A percentile compares a stretch with the other conserved stretches of the same genome.
Evolutionary conservation across 2,797 vertebrate genomes (phyloP).

Genomic region (Sciurus vulgaris): DNA sequence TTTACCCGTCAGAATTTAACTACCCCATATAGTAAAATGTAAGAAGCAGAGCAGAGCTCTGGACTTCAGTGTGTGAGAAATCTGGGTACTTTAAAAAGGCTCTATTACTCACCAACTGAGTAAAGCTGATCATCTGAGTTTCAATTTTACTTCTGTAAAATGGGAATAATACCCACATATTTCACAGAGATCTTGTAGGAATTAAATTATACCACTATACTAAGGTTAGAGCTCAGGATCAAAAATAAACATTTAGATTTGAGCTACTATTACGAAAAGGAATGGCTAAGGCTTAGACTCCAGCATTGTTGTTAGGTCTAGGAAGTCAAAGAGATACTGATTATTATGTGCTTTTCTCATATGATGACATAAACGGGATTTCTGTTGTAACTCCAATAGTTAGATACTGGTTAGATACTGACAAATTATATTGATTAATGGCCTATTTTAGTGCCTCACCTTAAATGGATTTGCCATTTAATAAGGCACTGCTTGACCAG

Average conservation of each 20-base stretch:
- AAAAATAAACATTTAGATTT: constrained; percentile 41
- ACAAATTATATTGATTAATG: background rate
- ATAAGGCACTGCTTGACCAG: background rate
- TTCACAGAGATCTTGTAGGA: background rate
- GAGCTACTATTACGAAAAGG: background rate
- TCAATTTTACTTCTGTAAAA: constrained; percentile 35
- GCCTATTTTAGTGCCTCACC: background rate
- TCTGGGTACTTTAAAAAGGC: background rate
- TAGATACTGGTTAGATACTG: constrained; percentile 33
- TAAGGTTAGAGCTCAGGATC: background rate
- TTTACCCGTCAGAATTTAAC: background rate
- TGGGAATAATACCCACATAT: background rate
- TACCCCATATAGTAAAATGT: background rate
- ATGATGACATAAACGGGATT: constrained; percentile 33
- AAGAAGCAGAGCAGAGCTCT: background rate
- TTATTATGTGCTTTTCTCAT: background rate
- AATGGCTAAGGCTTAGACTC: background rate
- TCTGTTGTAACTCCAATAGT: background rate
- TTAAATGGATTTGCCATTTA: constrained; percentile 5
- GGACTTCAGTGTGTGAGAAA: background rate
- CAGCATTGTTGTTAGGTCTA: background rate
- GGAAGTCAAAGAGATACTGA: constrained; percentile 53
- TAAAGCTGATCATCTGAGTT: background rate
- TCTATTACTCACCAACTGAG: background rate
- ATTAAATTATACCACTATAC: constrained; percentile 36